Base-by-base conservation (phyloP, 2,888 invertebrate species). In the Cephalotes varians region DNA sequence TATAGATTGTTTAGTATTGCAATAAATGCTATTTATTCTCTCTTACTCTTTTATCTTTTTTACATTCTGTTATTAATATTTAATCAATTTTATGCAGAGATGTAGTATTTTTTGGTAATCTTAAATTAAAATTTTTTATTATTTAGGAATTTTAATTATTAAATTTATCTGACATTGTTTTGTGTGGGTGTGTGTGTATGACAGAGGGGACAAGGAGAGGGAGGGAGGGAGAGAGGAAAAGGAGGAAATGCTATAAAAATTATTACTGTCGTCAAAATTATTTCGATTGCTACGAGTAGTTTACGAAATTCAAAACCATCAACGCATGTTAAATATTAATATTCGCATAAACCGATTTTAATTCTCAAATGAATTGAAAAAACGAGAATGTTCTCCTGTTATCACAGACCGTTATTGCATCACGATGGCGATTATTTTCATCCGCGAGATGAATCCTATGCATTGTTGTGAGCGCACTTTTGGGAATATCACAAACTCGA, bases 291-390 rank as follows among this genome's bases (percentile, higher is more conserved):
- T 15, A 49, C 5, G n/a, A 40, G 10, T 76, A 44, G 34, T 54
- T 56, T 34, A 34, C 9, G 51, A 67, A 37, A 40, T 65, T 44
- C 9, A 76, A 51, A 4, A 3, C 12, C 12, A 28, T 40, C 12
- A n/a, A n/a, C n/a, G n/a, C n/a, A 18, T 12, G 44, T 77, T 56
- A 69, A 77, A 77, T 47, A 18, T 60, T 49, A 47, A 72, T n/a
- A 34, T 62, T 12, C 7, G 18, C 9, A 12, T 71, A 44, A 56
- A 65, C 10, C 31, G 28, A 21, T 47, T 56, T 71, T 71, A 47
- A n/a, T n/a, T n/a, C n/a, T n/a, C n/a, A 44, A 76, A 40, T 56
- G 18, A 28, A 71, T 56, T 25, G 56, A 56, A 71, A 56, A 67
- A 73, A 4, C 12, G 4, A n/a, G 9, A 69, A 56, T 25, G 25